A percentile compares a stretch with the other conserved stretches of the same genome.
Evolutionary conservation across 2,113 vertebrate genomes (phyloP).

Genomic region (Melospiza georgiana): DNA sequence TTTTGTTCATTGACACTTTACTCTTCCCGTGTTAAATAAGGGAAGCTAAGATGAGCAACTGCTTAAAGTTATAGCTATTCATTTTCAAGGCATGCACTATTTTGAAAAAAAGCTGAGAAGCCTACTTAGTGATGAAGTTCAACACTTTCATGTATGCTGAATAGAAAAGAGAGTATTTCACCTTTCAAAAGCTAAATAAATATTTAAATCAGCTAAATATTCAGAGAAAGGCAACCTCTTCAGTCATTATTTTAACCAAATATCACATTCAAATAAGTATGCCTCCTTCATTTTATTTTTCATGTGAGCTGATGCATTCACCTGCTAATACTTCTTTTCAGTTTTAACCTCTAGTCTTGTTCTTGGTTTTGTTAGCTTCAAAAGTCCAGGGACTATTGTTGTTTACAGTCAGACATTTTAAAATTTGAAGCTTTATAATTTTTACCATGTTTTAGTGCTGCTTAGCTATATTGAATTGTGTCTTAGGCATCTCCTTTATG

Average conservation of each 20-base stretch:
- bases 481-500: background rate
- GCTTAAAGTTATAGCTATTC: background rate
- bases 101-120: background rate
- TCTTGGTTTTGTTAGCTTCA: background rate
- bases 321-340: background rate
- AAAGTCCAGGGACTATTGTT: background rate
- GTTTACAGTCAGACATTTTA: background rate
- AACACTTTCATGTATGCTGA: background rate
- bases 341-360: background rate
- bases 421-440: background rate
- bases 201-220: background rate
- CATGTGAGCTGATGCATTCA: background rate
- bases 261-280: background rate
- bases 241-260: background rate
- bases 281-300: background rate
- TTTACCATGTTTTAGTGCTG: background rate
- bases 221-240: background rate
- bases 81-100: background rate
- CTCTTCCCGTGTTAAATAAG: background rate
- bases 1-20: background rate
- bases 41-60: background rate
- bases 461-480: background rate
- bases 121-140: background rate
- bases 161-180: background rate
- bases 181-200: background rate